Evolutionary conservation across 2,888 invertebrate genomes (phyloP), one percentile per base, ranked within the genome.

Genomic region (Unio pictorum): DNA sequence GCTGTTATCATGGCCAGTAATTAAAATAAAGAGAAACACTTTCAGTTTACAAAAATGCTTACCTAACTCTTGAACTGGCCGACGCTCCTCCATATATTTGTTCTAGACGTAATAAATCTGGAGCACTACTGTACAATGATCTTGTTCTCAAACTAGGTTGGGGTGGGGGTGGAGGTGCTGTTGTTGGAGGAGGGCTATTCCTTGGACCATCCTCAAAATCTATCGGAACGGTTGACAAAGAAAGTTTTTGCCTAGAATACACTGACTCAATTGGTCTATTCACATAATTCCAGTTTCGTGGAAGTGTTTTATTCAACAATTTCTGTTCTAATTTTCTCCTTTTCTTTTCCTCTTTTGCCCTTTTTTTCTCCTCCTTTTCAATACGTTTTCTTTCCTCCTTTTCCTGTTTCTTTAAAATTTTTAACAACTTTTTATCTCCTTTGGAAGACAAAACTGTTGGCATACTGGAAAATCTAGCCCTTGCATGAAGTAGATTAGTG

Each of bases 301-400:
- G 84, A 62, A 85, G 65, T 11, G 80, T 83, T 68, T 74, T 78
- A 28, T 78, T 81, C 66, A 74, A 73, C 30, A 79, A 72, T 69
- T 82, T 83, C 67, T 84, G 84, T 67, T 82, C 79, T 68, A 78
- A 61, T 74, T 85, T 87, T 57, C 77, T 67, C 63, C 80, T 71
- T 69, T 82, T 82, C 69, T 86, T 85, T 70, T 83, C 83, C 58
- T 85, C 84, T 65, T 85, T 82, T 54, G 84, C 78, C 34, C 79
- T 68, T 59, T 80, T 76, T 69, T 81, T 85, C 58, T 81, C 80
- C 55, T 85, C 82, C 61, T 83, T 82, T 64, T 85, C 84, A 26
- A 59, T 73, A 57, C 80, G 72, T 64, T 82, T 83, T 68, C 78
- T 82, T 72, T 85, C 84, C 63, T 82, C 81, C 72, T 85, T 85